phyloP scores from a whole-genome alignment of 2,888 invertebrate genomes.

The Exocentrus adspersus region DNA sequence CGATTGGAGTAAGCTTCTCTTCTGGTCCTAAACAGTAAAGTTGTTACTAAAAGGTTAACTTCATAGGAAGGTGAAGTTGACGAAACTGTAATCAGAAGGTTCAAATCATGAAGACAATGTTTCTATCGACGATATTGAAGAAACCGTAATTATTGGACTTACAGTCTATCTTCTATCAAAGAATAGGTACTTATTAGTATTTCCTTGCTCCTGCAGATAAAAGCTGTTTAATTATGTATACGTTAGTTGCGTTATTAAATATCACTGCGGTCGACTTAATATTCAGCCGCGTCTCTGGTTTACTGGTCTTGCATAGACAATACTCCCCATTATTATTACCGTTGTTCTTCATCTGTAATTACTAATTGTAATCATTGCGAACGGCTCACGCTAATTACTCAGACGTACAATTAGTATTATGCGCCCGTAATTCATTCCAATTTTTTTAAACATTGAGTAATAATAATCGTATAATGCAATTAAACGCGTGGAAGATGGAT shows the following conservation, averaged over 20 bases:
- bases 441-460: conserved; percentile 33
- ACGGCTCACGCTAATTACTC: conserved; percentile 24
- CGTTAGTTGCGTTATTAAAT: too few relatives aligned
- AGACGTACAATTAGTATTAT: conserved; percentile 34
- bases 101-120: too few relatives aligned
- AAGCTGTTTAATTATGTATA: background rate
- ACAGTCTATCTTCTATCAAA: too few relatives aligned
- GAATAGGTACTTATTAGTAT: too few relatives aligned
- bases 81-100: too few relatives aligned
- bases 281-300: background rate
- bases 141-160: too few relatives aligned
- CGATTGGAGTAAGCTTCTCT: too few relatives aligned
- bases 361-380: conserved; percentile 35
- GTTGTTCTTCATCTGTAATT: conserved; percentile 38
- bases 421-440: conserved; percentile 36
- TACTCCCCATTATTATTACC: conserved; percentile 33
- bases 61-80: too few relatives aligned
- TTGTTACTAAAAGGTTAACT: too few relatives aligned
- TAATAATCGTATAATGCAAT: conserved; percentile 39
- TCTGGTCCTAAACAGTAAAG: too few relatives aligned
- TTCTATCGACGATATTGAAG: too few relatives aligned
- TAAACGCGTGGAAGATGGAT: conserved; percentile 32
- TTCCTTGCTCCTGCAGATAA: too few relatives aligned
- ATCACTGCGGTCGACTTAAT: background rate
- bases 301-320: conserved; percentile 25